Conservation (phyloP, 2,888 invertebrate species). For the Ashinkailepas kermadecensis region DNA sequence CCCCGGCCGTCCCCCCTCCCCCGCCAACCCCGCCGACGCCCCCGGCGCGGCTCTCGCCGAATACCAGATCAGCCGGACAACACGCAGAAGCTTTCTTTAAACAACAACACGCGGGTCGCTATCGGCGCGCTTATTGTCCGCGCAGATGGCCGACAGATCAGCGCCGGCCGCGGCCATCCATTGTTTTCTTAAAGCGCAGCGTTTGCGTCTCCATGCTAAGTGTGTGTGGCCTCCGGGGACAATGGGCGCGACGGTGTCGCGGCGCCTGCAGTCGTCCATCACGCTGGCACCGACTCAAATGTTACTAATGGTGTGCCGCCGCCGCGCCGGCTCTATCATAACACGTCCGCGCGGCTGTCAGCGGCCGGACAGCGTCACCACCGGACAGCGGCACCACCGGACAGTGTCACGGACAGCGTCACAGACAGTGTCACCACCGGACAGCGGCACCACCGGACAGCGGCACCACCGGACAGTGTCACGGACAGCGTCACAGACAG, state of each 20-base stretch:
- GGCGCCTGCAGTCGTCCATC: not conserved
- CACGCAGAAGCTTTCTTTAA: slow-evolving; percentile 14
- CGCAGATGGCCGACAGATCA: not conserved
- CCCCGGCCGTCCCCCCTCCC: no score
- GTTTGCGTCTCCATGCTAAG: slow-evolving; percentile 19
- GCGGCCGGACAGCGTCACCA: not conserved
- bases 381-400: not conserved
- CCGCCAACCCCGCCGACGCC: no score
- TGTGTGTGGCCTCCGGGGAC: slow-evolving; percentile 10
- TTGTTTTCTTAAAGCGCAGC: slow-evolving; percentile 10
- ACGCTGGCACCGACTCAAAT: not conserved
- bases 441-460: no score
- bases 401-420: not conserved
- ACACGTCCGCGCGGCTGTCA: not conserved
- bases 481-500: no score
- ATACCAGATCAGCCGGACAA: slow-evolving; percentile 2
- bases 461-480: no score
- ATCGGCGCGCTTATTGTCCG: slow-evolving; percentile 1
- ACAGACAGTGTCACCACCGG: no score
- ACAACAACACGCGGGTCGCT: not conserved
- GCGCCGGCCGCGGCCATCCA: not conserved
- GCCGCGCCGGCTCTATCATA: not conserved
- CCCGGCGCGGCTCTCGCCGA: not conserved
- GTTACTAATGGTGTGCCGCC: not conserved
- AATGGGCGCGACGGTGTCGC: not conserved